Conservation (phyloP, 2,113 vertebrate species). For the Cervus canadensis region DNA sequence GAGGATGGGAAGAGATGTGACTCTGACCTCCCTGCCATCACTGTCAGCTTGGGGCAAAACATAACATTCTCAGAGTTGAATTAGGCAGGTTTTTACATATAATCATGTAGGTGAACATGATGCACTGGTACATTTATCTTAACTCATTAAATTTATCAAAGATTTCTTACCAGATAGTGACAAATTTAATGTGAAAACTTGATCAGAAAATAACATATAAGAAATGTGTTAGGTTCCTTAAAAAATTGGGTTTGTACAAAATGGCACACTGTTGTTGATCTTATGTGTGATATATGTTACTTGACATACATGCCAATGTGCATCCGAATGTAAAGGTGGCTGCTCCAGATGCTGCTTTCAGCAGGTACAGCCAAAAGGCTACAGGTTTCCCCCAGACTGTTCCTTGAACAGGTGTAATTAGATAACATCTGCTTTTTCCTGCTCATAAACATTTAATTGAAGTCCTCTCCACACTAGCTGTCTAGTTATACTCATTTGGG, state of each 20-base stretch:
- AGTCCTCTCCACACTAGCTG: background rate
- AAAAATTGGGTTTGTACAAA: background rate
- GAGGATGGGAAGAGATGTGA: background rate
- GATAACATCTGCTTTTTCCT: slow-evolving; percentile 37
- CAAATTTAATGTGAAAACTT: slow-evolving; percentile 4
- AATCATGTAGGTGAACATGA: background rate
- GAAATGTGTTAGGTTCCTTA: background rate
- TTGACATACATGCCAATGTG: background rate
- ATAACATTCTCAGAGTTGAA: background rate
- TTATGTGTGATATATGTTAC: background rate
- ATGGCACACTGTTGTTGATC: background rate
- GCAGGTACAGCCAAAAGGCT: background rate
- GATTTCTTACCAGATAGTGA: background rate
- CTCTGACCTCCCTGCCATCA: background rate
- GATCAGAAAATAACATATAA: background rate
- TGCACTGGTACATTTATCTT: background rate
- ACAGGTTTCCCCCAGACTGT: background rate
- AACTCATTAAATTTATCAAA: background rate
- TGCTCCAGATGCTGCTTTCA: slow-evolving; percentile 9
- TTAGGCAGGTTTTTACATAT: background rate
- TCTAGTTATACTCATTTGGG: background rate
- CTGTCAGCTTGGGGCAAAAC: background rate
- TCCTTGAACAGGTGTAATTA: background rate
- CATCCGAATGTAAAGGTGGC: background rate
- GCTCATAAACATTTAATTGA: slow-evolving; percentile 1